Evolutionary conservation across 2,888 invertebrate genomes (phyloP), one percentile per base, ranked within the genome.

Genomic region (Agonopterix arenella): DNA sequence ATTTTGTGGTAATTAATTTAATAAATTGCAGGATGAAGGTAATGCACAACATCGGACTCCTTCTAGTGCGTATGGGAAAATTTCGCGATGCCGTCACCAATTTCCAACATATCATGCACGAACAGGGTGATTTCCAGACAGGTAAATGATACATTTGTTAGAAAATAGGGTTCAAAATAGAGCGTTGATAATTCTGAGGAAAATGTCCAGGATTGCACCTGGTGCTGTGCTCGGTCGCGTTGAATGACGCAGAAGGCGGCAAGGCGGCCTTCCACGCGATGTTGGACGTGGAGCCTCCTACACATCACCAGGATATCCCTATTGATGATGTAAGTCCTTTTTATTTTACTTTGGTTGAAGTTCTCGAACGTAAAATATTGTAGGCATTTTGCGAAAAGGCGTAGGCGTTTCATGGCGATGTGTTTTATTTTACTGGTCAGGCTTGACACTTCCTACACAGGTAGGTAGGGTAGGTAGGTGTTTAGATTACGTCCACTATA

Each of bases 101-200:
- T 66, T 97, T 99, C 80, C 99, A 99, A 75, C 98, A 97, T 80
- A 98, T 99, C 52, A 98, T 99, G 97, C 95, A 96, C 49, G 98
- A 99, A 78, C 94, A 96, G 62, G 95, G 98, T 0, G 96, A 97
- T 73, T 95, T 96, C 70, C 94, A 94, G 66, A 94, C 94, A 57
- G 94, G 89, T 81, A 52, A 5, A 28, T 28, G 28, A 28, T 5
- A 5, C 28, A 28, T 28, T 28, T 5, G 7, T 28, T 28, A 28
- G 28, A 28, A 28, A 1, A 28, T 28, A 28, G 5, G 28, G 7
- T 28, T 28, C 28, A 28, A 28, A 28, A 28, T 1, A 28, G 7
- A 28, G 28, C 5, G 7, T 28, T 7, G 28, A 28, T 28, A 28
- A 28, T 28, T 28, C 5, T 28, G 7, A 28, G 5, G 5, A 28